Conservation (phyloP, 2,797 vertebrate species). For the Bradypodion ventrale region DNA sequence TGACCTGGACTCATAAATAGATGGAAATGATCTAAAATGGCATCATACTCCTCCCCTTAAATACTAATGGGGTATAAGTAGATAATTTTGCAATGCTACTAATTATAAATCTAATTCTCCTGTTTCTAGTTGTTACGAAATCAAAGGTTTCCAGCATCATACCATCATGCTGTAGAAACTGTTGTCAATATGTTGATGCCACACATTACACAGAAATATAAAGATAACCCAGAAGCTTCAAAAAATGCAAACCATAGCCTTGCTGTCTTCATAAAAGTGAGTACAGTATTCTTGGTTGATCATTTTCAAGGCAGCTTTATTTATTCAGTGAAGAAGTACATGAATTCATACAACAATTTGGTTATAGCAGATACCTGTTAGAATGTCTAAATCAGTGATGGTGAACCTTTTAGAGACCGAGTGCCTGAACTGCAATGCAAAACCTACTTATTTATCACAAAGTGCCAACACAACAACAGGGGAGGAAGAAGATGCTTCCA, state of each 20-base stretch:
- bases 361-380: neutral
- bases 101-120: conserved; percentile 29
- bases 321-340: accelerated
- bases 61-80: neutral
- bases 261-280: conserved; percentile 95
- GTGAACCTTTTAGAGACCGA: too few relatives aligned
- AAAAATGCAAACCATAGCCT: conserved; percentile 97
- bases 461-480: neutral
- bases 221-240: conserved; percentile 94
- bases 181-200: conserved; percentile 97
- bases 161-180: conserved; percentile 94
- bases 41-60: neutral
- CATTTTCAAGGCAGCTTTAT: neutral
- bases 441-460: too few relatives aligned
- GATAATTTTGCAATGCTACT: neutral
- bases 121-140: conserved; percentile 87
- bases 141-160: conserved; percentile 94
- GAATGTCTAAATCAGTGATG: too few relatives aligned
- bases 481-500: too few relatives aligned
- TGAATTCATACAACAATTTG: neutral
- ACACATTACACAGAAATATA: conserved; percentile 97
- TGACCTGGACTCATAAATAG: neutral
- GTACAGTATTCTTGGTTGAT: conserved; percentile 13
- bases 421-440: too few relatives aligned
- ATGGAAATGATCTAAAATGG: neutral